Base-by-base conservation (phyloP, 2,888 invertebrate species). In the Ophioninae sp. region DNA sequence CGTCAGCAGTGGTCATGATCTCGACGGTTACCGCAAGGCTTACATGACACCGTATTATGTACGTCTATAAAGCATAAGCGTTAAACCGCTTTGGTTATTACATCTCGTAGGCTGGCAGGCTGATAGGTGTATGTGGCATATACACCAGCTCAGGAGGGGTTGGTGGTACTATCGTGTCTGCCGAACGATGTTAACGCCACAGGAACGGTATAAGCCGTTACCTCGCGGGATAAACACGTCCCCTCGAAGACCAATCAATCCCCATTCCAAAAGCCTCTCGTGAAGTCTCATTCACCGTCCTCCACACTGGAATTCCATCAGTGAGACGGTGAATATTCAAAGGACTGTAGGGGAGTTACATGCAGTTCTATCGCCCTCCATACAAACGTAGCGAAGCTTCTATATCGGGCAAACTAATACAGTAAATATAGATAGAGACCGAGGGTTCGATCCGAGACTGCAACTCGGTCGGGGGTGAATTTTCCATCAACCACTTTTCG, bases 291-390 rank as follows among this genome's bases (percentile, higher is more conserved):
- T 75, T 83, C 79, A 67, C 10, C 41, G 79, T 61, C 61, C 69
- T 20, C 61, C 82, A 79, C 79, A 75, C 70, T 76, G 41, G 76
- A 79, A 83, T 79, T 79, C 83, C 83, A 83, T 83, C 83, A 83
- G 83, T 41, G 70, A 81, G 72, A 50, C 75, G 64, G 79, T 83
- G 83, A 83, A 83, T 79, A 79, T 79, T 83, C 79, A 83, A 79
- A 73, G 79, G 83, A 67, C 57, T 41, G 70, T 65, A 57, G 65
- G 37, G 39, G 76, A 62, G 62, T 77, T 77, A 77, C 76, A 76
- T 76, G 76, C 76, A n/a, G 81, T 68, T 57, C 72, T 77, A 37
- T 72, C 79, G n/a, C 69, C 13, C 50, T 76, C 65, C 30, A 59
- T 68, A 61, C 62, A 62, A 20, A 30, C 72, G 56, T 59, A 44